Conservation (phyloP, 2,888 invertebrate genomes). For the Crossocerus cetratus region DNA sequence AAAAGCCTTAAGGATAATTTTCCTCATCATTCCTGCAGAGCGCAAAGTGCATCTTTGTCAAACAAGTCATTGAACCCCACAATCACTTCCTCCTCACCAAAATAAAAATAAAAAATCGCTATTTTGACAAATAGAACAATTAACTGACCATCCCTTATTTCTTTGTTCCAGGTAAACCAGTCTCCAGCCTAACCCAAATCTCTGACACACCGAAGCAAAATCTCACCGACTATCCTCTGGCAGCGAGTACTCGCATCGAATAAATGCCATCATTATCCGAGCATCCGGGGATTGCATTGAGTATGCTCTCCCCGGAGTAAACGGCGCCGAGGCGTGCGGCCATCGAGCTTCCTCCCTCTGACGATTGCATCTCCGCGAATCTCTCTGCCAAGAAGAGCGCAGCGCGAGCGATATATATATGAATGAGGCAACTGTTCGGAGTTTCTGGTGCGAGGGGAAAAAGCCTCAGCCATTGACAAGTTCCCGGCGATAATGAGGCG, state of each 20-base stretch:
- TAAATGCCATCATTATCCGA: slow-evolving; percentile 2
- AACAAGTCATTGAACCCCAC: no score
- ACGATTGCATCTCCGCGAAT: slow-evolving; percentile 41
- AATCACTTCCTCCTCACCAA: no score
- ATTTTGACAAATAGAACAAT: no score
- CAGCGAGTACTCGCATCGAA: not conserved
- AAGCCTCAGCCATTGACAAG: slow-evolving; percentile 27
- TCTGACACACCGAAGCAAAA: slow-evolving; percentile 44
- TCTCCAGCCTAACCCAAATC: not conserved
- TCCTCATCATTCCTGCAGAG: no score
- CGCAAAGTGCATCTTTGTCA: no score
- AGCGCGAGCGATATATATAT: slow-evolving; percentile 19
- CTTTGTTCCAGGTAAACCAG: slow-evolving; percentile 52
- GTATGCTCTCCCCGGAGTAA: slow-evolving; percentile 24
- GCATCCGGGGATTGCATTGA: slow-evolving; percentile 13
- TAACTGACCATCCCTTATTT: not conserved
- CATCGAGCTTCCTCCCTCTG: slow-evolving; percentile 26
- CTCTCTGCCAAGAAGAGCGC: not conserved
- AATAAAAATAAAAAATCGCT: no score
- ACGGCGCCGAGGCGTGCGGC: slow-evolving; percentile 31
- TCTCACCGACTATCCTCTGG: slow-evolving; percentile 23
- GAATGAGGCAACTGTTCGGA: slow-evolving; percentile 50
- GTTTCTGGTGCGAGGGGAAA: slow-evolving; percentile 18
- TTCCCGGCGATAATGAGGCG: slow-evolving; percentile 26
- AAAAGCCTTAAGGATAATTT: no score